Percentiles rank a stretch among this genome's conserved stretches.
Evolutionary conservation across 2,797 vertebrate species (phyloP).

Genomic region (Mormyrus proboscirostris): DNA sequence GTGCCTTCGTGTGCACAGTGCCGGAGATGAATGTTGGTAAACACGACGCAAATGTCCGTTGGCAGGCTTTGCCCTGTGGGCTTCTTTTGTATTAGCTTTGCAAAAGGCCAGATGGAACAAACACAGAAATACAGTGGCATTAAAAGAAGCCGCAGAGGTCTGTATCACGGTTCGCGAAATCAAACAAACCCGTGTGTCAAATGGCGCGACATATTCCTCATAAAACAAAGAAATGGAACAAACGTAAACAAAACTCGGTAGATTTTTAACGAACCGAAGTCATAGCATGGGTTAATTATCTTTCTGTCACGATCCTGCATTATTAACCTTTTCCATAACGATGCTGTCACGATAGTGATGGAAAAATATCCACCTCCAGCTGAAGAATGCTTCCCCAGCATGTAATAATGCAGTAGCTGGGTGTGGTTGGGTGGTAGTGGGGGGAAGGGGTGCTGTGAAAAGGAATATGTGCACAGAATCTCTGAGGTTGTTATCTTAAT

Average conservation of each 20-base stretch:
- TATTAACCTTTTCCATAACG: background rate
- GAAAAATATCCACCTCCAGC: constrained; percentile 28
- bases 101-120: background rate
- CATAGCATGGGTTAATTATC: background rate
- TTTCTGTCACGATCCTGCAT: background rate
- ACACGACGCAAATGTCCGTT: background rate
- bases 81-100: background rate
- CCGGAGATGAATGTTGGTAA: background rate
- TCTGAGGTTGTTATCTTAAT: constrained; percentile 40
- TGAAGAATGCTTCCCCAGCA: constrained; percentile 27
- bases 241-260: background rate
- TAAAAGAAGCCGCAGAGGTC: background rate
- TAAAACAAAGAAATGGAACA: background rate
- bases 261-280: background rate
- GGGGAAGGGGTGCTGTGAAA: background rate
- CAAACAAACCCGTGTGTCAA: constrained; percentile 1
- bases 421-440: background rate
- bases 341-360: constrained; percentile 22
- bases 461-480: constrained; percentile 17
- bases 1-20: background rate
- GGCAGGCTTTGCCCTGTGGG: background rate
- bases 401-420: constrained; percentile 34
- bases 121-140: background rate
- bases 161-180: background rate
- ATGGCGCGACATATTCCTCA: background rate